phyloP scores from a whole-genome alignment of 2,888 invertebrate genomes.

The Sesia apiformis region DNA sequence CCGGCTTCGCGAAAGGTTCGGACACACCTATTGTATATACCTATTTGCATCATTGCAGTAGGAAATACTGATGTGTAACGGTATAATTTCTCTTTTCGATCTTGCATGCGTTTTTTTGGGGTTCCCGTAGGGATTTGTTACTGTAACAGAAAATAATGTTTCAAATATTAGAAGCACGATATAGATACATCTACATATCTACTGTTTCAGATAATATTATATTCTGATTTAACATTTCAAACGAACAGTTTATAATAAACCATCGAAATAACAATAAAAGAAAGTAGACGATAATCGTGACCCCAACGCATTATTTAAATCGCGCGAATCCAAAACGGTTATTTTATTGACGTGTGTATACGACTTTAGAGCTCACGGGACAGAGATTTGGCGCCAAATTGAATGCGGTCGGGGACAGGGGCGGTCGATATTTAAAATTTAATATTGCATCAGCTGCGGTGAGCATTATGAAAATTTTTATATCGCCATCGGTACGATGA shows the following conservation, averaged over 20 bases:
- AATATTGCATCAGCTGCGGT: constrained; percentile 62
- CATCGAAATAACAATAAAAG: not conserved
- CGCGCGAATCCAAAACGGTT: constrained; percentile 18
- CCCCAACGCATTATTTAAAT: constrained; percentile 9
- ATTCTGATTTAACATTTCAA: too few relatives aligned
- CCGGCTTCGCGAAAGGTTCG: too few relatives aligned
- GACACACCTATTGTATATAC: too few relatives aligned
- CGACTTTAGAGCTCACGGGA: constrained; percentile 25
- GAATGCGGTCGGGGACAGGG: constrained; percentile 30
- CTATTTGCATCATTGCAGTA: too few relatives aligned
- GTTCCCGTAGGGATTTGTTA: too few relatives aligned
- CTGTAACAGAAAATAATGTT: too few relatives aligned
- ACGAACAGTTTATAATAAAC: not conserved
- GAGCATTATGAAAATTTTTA: constrained; percentile 57
- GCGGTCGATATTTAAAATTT: constrained; percentile 68
- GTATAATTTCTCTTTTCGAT: too few relatives aligned
- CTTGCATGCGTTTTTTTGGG: too few relatives aligned
- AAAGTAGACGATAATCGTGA: not conserved
- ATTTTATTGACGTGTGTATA: constrained; percentile 35
- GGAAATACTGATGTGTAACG: too few relatives aligned
- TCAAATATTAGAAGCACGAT: too few relatives aligned
- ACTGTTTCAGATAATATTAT: too few relatives aligned
- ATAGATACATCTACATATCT: too few relatives aligned
- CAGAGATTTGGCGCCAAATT: constrained; percentile 51
- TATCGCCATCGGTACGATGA: constrained; percentile 28